Percentiles rank a stretch among this genome's conserved stretches.
phyloP scores from a whole-genome alignment of 2,888 invertebrate species.

The Polylopha cassiicola region DNA sequence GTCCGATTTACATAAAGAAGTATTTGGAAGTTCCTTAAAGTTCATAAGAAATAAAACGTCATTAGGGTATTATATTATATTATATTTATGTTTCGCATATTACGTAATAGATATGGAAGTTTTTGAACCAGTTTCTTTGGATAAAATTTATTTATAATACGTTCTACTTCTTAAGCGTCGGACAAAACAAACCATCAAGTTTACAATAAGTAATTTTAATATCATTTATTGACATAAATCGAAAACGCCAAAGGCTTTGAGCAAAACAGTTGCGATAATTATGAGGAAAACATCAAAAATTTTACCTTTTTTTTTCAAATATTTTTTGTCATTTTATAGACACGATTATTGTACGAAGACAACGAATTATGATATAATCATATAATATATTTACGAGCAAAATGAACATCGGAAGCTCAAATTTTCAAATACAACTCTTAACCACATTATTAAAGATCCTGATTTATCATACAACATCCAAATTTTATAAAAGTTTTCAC shows the following conservation, averaged over 20 bases:
- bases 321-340: slow-evolving; percentile 56
- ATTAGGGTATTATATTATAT: too few species aligned
- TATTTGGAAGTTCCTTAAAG: too few species aligned
- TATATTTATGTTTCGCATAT: too few species aligned
- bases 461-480: neutral
- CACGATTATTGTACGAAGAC: slow-evolving; percentile 53
- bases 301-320: slow-evolving; percentile 30
- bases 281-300: slow-evolving; percentile 43
- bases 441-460: slow-evolving; percentile 15
- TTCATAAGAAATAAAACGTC: too few species aligned
- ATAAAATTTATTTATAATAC: too few species aligned
- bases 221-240: slow-evolving; percentile 15
- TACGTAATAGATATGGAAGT: too few species aligned
- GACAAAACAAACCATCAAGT: too few species aligned
- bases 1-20: too few species aligned
- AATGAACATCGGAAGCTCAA: slow-evolving; percentile 66
- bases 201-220: slow-evolving; percentile 28
- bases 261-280: slow-evolving; percentile 66
- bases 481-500: slow-evolving; percentile 27
- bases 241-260: slow-evolving; percentile 50
- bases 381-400: slow-evolving; percentile 49
- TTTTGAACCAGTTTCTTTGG: too few species aligned
- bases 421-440: slow-evolving; percentile 21
- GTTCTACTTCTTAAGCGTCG: too few species aligned
- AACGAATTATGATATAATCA: slow-evolving; percentile 35